Conservation (phyloP, 1,140 invertebrate species). For the Harlomillsia oculata region DNA sequence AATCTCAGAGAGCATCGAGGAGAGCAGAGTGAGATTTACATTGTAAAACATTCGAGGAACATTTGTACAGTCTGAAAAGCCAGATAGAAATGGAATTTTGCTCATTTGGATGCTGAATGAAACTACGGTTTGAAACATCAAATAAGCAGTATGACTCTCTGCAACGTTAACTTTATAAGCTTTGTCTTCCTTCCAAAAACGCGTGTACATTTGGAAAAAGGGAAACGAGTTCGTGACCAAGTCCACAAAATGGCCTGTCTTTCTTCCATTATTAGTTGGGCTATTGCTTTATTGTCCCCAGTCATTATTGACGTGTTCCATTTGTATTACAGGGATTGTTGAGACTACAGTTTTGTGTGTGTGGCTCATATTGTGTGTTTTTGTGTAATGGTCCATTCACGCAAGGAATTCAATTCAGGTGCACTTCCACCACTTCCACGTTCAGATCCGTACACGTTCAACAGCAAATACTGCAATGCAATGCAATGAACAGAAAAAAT, state of each 20-base stretch:
- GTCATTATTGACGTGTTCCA: slow-evolving; percentile 12
- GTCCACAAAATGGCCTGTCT: slow-evolving; percentile 5
- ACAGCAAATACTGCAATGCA: no score
- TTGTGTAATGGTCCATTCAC: no score
- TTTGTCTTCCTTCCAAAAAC: not conserved
- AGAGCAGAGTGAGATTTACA: not conserved
- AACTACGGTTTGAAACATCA: not conserved
- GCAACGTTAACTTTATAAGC: no score
- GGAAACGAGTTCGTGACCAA: slow-evolving; percentile 5
- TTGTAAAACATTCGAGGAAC: no score
- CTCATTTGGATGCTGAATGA: not conserved
- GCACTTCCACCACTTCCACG: no score
- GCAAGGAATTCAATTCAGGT: no score
- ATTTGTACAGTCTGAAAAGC: not conserved
- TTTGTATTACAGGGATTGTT: no score
- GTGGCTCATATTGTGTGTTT: no score
- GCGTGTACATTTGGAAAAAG: not conserved
- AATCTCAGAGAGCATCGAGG: not conserved
- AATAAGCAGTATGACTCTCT: no score
- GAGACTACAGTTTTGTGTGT: no score
- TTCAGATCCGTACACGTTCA: no score
- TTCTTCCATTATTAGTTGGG: slow-evolving; percentile 10
- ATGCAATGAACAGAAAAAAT: no score
- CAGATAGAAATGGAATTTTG: slow-evolving; percentile 6
- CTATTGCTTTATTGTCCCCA: slow-evolving; percentile 7